A percentile compares a stretch with the other conserved stretches of the same genome.
Conservation (phyloP, 2,888 invertebrate species). For the Nipponacmea schrenckii region DNA sequence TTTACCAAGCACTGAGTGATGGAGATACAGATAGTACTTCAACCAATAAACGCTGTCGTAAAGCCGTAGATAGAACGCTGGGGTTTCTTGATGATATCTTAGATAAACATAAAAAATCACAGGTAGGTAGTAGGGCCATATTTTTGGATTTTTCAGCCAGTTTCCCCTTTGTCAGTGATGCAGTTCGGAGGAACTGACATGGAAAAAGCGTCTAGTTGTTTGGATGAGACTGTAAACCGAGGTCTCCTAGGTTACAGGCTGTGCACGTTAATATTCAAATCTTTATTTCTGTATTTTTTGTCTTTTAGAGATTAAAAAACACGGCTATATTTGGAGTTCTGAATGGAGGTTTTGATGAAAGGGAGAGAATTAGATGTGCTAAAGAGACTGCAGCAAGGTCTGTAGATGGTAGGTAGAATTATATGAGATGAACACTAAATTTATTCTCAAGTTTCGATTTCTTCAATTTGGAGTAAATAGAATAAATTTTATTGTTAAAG, state of each 20-base stretch:
- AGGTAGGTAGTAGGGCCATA: slow-evolving; percentile 57
- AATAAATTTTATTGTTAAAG: too few relatives aligned
- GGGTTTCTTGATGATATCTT: slow-evolving; percentile 78
- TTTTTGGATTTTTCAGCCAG: background rate
- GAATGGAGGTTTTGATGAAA: slow-evolving; percentile 80
- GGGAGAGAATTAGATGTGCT: slow-evolving; percentile 76
- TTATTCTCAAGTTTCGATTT: background rate
- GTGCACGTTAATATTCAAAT: too few relatives aligned
- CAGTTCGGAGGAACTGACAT: too few relatives aligned
- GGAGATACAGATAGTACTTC: slow-evolving; percentile 78
- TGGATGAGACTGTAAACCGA: too few relatives aligned
- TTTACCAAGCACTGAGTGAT: slow-evolving; percentile 85
- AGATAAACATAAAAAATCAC: slow-evolving; percentile 74
- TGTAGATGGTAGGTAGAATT: slow-evolving; percentile 69
- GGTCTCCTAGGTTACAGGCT: too few relatives aligned
- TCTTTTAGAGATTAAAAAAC: slow-evolving; percentile 68
- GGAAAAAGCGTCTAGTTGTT: too few relatives aligned
- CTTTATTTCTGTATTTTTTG: slow-evolving; percentile 14
- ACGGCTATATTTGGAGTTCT: slow-evolving; percentile 76
- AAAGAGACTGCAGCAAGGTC: slow-evolving; percentile 72
- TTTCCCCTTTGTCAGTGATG: too few relatives aligned
- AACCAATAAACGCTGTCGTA: slow-evolving; percentile 77
- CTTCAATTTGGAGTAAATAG: too few relatives aligned
- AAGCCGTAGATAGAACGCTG: slow-evolving; percentile 79
- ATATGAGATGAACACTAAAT: background rate